Evolutionary conservation across 1,140 invertebrate genomes (phyloP).

Genomic region (Sitobion miscanthi): DNA sequence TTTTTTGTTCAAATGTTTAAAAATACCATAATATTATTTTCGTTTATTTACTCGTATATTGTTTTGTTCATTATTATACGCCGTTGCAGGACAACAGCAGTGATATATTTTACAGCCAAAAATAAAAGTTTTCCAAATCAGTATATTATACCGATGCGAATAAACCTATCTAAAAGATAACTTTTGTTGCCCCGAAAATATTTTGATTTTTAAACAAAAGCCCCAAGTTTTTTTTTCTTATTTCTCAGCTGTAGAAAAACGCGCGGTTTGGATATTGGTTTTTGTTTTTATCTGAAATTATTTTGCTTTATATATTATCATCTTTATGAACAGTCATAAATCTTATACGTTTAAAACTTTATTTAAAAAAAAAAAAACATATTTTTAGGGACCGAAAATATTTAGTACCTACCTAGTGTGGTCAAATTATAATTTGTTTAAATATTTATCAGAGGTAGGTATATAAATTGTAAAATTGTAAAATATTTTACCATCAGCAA

Average conservation of each 20-base stretch:
- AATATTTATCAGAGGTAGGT: neutral
- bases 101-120: neutral
- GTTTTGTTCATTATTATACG: neutral
- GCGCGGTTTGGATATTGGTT: neutral
- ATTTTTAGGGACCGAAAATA: neutral
- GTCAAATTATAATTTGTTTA: neutral
- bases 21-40: neutral
- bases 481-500: neutral
- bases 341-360: slow-evolving; percentile 15
- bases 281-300: slow-evolving; percentile 8
- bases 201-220: neutral
- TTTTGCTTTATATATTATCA: neutral
- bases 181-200: neutral
- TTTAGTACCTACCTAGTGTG: neutral
- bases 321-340: neutral
- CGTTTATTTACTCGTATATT: neutral
- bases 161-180: neutral
- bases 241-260: neutral
- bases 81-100: neutral
- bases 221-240: neutral
- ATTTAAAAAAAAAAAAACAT: neutral
- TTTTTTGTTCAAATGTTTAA: neutral
- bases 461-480: neutral
- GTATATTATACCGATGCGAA: neutral
- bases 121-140: neutral